Percentiles rank a stretch among this genome's conserved stretches.
Evolutionary conservation across 2,113 vertebrate species (phyloP).

Genomic region (Onychostruthus taczanowskii): DNA sequence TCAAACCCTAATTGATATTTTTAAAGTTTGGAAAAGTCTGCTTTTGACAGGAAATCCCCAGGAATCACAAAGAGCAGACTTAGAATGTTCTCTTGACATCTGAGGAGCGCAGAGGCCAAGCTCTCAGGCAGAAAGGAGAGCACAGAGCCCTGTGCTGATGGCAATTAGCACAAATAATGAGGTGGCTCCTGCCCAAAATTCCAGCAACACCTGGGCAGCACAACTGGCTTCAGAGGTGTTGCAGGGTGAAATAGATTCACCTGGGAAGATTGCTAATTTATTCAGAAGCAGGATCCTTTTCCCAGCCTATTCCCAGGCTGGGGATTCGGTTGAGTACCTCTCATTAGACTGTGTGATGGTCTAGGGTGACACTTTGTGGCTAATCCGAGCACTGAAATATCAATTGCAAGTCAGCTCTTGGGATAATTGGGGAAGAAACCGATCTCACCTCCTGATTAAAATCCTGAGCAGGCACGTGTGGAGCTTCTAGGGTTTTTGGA

Average conservation of each 20-base stretch:
- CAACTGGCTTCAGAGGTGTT: not conserved
- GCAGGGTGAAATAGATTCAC: too few relatives aligned
- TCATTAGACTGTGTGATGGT: constrained; percentile 13
- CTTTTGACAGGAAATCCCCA: not conserved
- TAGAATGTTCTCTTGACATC: not conserved
- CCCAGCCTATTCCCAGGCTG: not conserved
- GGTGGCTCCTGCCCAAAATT: not conserved
- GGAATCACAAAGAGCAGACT: not conserved
- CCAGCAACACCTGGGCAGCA: not conserved
- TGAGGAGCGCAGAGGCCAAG: not conserved
- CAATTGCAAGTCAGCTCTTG: not conserved
- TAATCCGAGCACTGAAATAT: constrained; percentile 49
- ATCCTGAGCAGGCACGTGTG: too few relatives aligned
- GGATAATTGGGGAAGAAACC: not conserved
- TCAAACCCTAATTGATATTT: not conserved
- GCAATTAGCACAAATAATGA: not conserved
- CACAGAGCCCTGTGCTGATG: not conserved
- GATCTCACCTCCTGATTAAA: not conserved
- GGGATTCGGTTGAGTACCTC: not conserved
- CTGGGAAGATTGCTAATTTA: not conserved
- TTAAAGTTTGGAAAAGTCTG: not conserved
- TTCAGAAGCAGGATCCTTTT: not conserved
- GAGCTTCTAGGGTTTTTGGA: not conserved
- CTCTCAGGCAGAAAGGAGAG: not conserved
- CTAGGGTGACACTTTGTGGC: constrained; percentile 72